Evolutionary conservation across 2,888 invertebrate species (phyloP).

Genomic region (Euspilapteryx auroguttella): DNA sequence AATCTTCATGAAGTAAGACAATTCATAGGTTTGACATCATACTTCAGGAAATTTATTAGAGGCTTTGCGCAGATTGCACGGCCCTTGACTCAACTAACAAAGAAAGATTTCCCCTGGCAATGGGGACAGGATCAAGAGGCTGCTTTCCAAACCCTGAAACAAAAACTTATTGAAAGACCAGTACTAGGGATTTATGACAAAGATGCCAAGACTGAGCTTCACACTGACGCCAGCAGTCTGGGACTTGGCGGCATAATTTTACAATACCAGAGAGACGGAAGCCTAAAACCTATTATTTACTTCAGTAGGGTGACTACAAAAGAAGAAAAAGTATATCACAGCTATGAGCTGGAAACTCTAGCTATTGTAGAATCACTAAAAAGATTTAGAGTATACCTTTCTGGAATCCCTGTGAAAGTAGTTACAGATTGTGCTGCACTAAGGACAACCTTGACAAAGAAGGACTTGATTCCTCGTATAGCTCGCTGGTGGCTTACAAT

Average conservation of each 20-base stretch:
- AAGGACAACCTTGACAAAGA: no score
- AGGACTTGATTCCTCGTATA: no score
- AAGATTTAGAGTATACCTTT: no score
- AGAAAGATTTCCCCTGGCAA: slow-evolving; percentile 8
- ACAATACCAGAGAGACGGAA: no score
- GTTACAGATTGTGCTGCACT: no score
- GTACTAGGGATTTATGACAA: slow-evolving; percentile 13
- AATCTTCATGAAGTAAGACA: slow-evolving; percentile 6
- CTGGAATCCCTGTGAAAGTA: no score
- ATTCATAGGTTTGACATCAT: slow-evolving; percentile 5
- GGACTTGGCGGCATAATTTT: slow-evolving; percentile 17
- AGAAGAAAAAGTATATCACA: slow-evolving; percentile 14
- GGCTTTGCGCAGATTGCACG: slow-evolving; percentile 6
- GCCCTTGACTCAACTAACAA: slow-evolving; percentile 4
- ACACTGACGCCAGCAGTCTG: slow-evolving; percentile 16
- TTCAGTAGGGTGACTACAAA: slow-evolving; percentile 12
- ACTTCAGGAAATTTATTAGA: slow-evolving; percentile 5
- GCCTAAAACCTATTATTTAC: slow-evolving; percentile 11
- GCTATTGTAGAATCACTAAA: no score
- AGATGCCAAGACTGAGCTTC: slow-evolving; percentile 11
- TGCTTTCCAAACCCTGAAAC: slow-evolving; percentile 10
- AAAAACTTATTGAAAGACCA: slow-evolving; percentile 8
- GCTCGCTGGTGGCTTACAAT: no score
- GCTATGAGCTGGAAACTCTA: no score
- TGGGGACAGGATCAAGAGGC: slow-evolving; percentile 9